These are phyloP conservation scores for Otis tarda DNA, from an alignment of 2,113 vertebrate genomes.

Conservation along the genomic window DNA sequence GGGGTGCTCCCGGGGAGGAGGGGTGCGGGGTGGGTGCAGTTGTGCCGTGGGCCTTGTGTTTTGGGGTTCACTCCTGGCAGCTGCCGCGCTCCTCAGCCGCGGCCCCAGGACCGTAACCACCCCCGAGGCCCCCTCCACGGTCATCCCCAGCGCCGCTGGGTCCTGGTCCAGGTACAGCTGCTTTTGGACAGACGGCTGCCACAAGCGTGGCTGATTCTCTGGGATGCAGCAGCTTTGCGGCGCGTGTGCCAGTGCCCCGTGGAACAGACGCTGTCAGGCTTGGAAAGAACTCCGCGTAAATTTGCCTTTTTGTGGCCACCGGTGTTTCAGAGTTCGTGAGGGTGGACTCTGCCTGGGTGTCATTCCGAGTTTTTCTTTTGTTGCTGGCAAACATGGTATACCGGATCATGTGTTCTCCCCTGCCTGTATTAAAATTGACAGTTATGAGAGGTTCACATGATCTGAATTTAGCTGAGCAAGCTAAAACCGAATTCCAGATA, in stretches of 20 bases:
- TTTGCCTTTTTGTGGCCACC: background rate
- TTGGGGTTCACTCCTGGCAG: background rate
- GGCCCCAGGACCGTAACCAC: accelerated
- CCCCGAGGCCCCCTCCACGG: accelerated
- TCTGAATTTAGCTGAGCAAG: background rate
- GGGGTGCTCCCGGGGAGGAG: background rate
- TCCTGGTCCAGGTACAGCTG: background rate
- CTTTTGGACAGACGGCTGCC: background rate
- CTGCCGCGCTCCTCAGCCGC: too few species aligned
- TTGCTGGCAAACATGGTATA: background rate
- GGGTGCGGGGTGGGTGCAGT: accelerated
- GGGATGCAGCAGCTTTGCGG: background rate
- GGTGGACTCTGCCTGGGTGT: background rate
- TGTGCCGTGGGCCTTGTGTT: background rate
- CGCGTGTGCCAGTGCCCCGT: background rate
- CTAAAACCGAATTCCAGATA: background rate
- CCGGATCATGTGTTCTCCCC: accelerated
- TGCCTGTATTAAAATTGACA: background rate
- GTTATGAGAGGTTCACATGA: background rate
- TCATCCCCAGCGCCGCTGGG: accelerated
- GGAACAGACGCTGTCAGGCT: accelerated
- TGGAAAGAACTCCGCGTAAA: accelerated
- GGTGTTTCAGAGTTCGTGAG: background rate
- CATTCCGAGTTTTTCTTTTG: background rate
- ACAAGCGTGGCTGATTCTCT: background rate